Conservation (phyloP, 2,888 invertebrate species). For the Hypsopygia costalis region DNA sequence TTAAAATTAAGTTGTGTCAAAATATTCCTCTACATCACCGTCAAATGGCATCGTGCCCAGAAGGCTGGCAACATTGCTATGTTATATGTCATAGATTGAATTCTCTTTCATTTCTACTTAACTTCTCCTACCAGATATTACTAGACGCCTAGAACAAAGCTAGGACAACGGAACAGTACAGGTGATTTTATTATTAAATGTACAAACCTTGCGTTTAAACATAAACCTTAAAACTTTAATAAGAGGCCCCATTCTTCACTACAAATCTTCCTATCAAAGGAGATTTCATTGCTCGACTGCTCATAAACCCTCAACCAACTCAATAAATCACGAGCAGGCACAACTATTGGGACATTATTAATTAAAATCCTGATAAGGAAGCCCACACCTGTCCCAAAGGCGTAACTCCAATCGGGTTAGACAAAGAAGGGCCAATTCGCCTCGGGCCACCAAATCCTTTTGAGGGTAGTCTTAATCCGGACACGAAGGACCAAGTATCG, state of each 20-base stretch:
- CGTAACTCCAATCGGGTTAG: constrained; percentile 48
- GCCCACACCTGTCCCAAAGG: constrained; percentile 69
- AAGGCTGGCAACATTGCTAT: no score
- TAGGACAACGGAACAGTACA: no score
- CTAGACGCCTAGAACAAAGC: no score
- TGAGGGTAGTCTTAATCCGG: constrained; percentile 59
- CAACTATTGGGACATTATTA: constrained; percentile 70
- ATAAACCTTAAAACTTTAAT: no score
- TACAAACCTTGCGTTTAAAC: no score
- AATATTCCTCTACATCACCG: no score
- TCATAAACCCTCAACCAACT: constrained; percentile 10
- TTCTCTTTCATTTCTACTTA: no score
- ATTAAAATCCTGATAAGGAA: constrained; percentile 68
- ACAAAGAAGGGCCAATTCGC: constrained; percentile 59
- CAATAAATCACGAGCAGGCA: constrained; percentile 47
- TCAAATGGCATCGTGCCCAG: no score
- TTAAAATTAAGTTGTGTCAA: no score
- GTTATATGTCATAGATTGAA: no score
- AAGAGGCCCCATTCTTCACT: background rate
- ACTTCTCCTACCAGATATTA: no score
- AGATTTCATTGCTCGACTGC: constrained; percentile 4
- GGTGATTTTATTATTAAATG: no score
- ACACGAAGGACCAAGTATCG: constrained; percentile 57
- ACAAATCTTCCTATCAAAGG: constrained; percentile 1
- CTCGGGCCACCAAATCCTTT: constrained; percentile 59